Conservation (phyloP, 2,113 vertebrate species). For the Panthera leo region DNA sequence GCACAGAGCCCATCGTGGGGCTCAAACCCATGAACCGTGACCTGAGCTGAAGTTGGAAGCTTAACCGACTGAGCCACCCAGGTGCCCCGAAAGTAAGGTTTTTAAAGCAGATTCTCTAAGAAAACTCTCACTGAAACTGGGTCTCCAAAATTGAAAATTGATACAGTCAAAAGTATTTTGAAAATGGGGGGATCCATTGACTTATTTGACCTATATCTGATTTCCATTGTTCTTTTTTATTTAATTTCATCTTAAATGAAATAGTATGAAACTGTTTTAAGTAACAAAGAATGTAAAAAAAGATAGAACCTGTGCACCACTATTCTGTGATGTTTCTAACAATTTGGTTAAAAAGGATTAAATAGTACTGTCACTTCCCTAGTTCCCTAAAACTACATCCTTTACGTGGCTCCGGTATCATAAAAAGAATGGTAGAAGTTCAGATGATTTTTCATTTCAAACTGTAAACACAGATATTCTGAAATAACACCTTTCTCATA, state of each 20-base stretch:
- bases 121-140: not conserved
- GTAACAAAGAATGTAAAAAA: not conserved
- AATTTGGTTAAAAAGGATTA: not conserved
- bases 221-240: not conserved
- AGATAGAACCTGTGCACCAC: not conserved
- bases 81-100: not conserved
- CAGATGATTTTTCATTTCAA: not conserved
- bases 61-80: too few species aligned
- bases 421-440: not conserved
- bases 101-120: not conserved
- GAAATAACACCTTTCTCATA: not conserved
- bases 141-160: not conserved
- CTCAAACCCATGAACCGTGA: too few species aligned
- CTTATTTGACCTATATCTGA: not conserved
- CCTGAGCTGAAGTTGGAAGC: too few species aligned
- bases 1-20: too few species aligned
- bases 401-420: not conserved
- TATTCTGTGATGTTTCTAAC: not conserved
- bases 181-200: not conserved
- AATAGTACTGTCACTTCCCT: not conserved
- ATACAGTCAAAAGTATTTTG: not conserved
- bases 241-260: not conserved
- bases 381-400: not conserved
- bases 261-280: slow-evolving; percentile 1
- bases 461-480: not conserved